Conservation (phyloP, 2,113 vertebrate species). For the Sylvilagus bachmani region DNA sequence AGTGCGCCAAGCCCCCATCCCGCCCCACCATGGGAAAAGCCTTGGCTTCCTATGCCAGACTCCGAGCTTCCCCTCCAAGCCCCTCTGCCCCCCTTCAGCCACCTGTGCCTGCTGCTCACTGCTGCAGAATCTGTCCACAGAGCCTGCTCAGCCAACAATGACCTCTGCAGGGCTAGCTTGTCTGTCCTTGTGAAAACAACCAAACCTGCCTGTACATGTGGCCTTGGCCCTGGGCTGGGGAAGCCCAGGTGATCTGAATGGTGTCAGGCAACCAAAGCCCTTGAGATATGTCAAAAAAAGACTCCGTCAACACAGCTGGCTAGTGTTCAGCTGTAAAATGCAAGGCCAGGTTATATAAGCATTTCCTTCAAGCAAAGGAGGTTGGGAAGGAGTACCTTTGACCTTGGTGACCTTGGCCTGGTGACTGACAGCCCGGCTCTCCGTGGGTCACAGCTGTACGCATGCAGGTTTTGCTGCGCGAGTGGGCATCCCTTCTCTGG, state of each 20-base stretch:
- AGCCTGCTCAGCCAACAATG: neutral
- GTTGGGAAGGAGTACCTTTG: neutral
- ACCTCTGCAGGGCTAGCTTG: neutral
- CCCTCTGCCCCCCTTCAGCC: accelerated
- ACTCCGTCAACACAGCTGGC: neutral
- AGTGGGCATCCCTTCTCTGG: neutral
- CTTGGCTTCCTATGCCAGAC: neutral
- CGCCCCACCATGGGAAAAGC: neutral
- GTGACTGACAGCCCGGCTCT: neutral
- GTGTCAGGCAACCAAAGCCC: neutral
- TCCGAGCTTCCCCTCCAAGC: accelerated
- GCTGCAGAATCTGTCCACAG: accelerated
- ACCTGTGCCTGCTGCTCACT: accelerated
- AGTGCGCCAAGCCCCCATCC: accelerated
- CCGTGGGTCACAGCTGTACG: no score
- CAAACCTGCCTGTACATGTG: neutral
- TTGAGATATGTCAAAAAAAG: neutral
- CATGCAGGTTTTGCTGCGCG: accelerated
- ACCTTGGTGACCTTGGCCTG: neutral
- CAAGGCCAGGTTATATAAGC: neutral
- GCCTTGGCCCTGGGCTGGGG: neutral
- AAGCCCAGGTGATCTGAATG: neutral
- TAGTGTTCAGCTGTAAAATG: neutral
- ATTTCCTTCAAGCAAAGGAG: neutral
- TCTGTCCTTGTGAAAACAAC: neutral